Evolutionary conservation across 2,113 vertebrate genomes (phyloP).

Genomic region (Reinhardtius hippoglossoides): DNA sequence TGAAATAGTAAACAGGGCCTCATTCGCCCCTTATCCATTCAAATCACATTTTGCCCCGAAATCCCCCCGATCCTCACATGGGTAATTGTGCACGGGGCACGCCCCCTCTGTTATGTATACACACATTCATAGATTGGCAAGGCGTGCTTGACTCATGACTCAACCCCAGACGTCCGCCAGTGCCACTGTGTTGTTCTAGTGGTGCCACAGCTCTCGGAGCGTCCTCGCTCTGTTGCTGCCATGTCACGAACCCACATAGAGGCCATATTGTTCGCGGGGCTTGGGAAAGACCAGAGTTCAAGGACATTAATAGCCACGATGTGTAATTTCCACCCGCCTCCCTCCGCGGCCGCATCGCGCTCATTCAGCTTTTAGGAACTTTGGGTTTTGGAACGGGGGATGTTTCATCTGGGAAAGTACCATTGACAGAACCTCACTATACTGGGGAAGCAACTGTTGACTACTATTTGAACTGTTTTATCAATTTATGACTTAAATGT

Average conservation of each 20-base stretch:
- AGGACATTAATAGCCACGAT: slow-evolving; percentile 79
- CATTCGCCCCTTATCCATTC: slow-evolving; percentile 51
- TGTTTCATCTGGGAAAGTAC: slow-evolving; percentile 72
- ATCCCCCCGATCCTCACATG: slow-evolving; percentile 44
- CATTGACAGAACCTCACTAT: slow-evolving; percentile 31
- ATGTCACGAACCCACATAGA: slow-evolving; percentile 77
- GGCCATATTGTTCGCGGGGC: slow-evolving; percentile 74
- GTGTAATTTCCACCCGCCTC: slow-evolving; percentile 73
- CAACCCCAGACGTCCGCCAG: slow-evolving; percentile 65
- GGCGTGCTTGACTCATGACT: slow-evolving; percentile 78
- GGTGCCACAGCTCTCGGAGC: slow-evolving; percentile 69
- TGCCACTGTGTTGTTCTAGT: slow-evolving; percentile 71
- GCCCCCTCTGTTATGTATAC: slow-evolving; percentile 64
- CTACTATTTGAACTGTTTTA: neutral
- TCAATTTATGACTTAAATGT: no score
- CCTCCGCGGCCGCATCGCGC: slow-evolving; percentile 59
- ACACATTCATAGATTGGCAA: slow-evolving; percentile 74
- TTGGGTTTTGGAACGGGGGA: slow-evolving; percentile 46
- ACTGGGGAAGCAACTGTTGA: slow-evolving; percentile 8
- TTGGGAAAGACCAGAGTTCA: slow-evolving; percentile 80
- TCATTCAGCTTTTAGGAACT: slow-evolving; percentile 71
- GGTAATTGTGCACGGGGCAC: slow-evolving; percentile 45
- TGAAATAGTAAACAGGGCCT: slow-evolving; percentile 20
- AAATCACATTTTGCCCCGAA: slow-evolving; percentile 60
- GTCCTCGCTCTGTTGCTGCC: slow-evolving; percentile 62